Evolutionary conservation across 2,797 vertebrate species (phyloP).

Genomic region (Meriones psammophilus): DNA sequence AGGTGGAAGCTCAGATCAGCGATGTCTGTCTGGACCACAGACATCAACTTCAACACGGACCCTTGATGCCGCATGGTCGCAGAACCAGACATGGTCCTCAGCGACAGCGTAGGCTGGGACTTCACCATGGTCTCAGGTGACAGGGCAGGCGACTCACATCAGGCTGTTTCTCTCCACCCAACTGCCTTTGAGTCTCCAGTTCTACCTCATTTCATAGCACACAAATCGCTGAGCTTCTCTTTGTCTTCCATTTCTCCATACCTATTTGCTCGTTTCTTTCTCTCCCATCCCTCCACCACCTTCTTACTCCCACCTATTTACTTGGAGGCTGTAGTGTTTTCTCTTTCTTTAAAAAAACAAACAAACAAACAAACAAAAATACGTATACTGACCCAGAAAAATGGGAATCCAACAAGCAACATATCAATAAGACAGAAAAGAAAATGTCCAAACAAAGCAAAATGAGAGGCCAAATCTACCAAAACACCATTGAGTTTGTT

Average conservation of each 20-base stretch:
- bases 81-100: not conserved
- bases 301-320: not conserved
- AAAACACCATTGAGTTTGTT: not conserved
- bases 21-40: not conserved
- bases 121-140: not conserved
- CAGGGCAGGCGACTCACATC: not conserved
- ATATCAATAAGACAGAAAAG: not conserved
- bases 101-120: not conserved
- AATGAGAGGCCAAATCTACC: not conserved
- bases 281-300: not conserved
- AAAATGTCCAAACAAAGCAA: not conserved
- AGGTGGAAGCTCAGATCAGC: not conserved
- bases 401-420: not conserved
- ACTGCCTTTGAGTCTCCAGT: not conserved
- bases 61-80: not conserved
- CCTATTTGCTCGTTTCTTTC: not conserved
- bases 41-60: not conserved
- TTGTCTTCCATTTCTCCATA: not conserved
- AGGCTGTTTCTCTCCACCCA: not conserved
- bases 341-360: too few species aligned
- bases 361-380: too few species aligned
- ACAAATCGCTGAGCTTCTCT: not conserved
- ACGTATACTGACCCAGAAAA: not conserved
- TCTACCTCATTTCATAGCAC: not conserved
- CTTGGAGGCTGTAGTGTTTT: not conserved